These are phyloP conservation scores for Drosophila mimetica DNA, from an alignment of 2,888 invertebrate genomes.

Conservation along the genomic window DNA sequence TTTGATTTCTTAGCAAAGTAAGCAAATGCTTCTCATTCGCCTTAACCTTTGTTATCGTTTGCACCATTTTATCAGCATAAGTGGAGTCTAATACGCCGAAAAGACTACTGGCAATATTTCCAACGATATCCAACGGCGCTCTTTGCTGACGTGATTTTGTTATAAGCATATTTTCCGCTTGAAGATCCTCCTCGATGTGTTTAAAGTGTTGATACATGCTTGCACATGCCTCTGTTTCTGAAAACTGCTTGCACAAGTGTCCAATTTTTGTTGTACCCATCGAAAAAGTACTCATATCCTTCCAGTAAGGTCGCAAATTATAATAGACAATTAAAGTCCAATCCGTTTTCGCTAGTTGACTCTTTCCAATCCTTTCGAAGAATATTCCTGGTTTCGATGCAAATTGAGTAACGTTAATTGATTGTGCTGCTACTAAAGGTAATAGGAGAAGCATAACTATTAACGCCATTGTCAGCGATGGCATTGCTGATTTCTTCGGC, in stretches of 20 bases:
- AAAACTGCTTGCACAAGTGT: not conserved
- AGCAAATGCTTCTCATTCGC: not conserved
- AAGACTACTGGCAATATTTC: not conserved
- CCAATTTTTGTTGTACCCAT: not conserved
- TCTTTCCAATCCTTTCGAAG: not conserved
- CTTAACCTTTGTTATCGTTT: not conserved
- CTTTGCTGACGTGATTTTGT: not conserved
- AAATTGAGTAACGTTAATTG: no score
- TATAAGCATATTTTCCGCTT: not conserved
- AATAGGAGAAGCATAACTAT: not conserved
- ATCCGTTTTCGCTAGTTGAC: no score
- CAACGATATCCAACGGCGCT: not conserved
- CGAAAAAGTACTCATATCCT: not conserved
- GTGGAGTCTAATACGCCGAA: no score
- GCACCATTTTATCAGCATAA: constrained; percentile 1
- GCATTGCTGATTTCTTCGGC: not conserved
- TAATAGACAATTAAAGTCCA: not conserved
- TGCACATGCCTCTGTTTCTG: not conserved
- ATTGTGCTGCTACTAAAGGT: not conserved
- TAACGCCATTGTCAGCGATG: not conserved
- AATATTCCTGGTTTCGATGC: not conserved
- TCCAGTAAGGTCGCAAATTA: not conserved
- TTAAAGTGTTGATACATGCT: no score
- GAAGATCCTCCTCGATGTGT: no score
- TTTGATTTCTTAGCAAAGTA: not conserved